Base-by-base conservation (phyloP, 2,888 invertebrate genomes). In the Apamea crenata region DNA sequence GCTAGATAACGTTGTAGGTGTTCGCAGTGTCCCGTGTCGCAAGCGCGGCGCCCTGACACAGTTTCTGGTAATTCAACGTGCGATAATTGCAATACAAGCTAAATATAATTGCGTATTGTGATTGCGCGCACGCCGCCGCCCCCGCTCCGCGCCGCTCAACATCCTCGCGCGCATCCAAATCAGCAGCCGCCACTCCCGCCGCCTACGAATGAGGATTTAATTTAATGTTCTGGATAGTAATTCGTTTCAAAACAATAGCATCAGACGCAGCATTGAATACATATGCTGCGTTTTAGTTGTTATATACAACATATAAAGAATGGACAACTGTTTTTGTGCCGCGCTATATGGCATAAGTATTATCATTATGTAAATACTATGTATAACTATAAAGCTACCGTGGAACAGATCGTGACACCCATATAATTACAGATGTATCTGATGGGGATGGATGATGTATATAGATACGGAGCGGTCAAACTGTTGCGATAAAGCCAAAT, bases 181-280 rank as follows among this genome's bases (percentile, higher is more conserved):
- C 93, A 94, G 94, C 92, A 86, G 83, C 90, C 88, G 91, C 90
- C 92, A 91, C 93, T 93, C 91, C 91, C 88, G 89, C 91, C 88
- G 96, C 95, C 89, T 96, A 96, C 96, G 92, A 95, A 96, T 95
- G 94, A 94, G 92, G 88, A 90, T 93, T 94, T 95, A 94, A 93
- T 95, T 91, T 91, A 90, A 93, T 92, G 92, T 93, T 92, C 91
- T 91, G 91, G 89, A 92, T 92, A 90, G 90, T 93, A 93, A 96
- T 93, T 90, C 91, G 91, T 93, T 93, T 91, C 83, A 91, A 93
- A 93, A 94, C 94, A 94, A 94, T 93, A 90, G 91, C 91, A 82
- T 88, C 83, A 87, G 81, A 85, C 77, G 78, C 87, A 78, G 87
- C 86, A 86, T 84, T 86, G 86, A 89, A 90, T 90, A 91, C 85